Conservation (phyloP, 2,797 vertebrate genomes). For the Dermochelys coriacea region DNA sequence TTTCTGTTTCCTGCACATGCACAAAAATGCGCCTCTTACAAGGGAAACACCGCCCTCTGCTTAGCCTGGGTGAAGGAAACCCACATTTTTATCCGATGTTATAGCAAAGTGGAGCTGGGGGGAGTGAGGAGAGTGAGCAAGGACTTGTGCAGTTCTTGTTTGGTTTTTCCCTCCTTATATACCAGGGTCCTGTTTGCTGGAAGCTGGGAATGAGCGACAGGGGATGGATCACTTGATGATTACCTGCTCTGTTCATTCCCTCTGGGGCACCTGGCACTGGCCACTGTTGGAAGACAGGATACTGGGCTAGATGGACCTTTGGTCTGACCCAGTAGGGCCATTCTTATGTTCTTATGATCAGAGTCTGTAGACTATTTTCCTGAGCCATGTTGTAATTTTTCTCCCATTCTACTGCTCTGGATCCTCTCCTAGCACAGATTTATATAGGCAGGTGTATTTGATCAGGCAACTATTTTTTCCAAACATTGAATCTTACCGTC, state of each 20-base stretch:
- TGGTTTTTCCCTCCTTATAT: not conserved
- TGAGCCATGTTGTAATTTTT: not conserved
- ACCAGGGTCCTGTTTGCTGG: not conserved
- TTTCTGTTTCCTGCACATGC: not conserved
- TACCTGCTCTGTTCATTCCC: too few species aligned
- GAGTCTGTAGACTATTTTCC: not conserved
- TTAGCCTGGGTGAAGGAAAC: not conserved
- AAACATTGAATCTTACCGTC: accelerated
- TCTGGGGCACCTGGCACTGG: too few species aligned
- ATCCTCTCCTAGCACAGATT: not conserved
- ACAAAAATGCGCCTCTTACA: not conserved
- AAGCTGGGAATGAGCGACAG: too few species aligned
- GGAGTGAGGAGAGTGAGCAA: not conserved
- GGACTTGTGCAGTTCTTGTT: not conserved
- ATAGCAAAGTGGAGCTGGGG: not conserved
- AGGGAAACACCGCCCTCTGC: not conserved
- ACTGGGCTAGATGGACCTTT: too few species aligned
- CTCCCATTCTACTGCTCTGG: not conserved
- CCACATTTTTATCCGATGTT: not conserved
- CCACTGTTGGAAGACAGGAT: too few species aligned
- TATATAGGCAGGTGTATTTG: not conserved
- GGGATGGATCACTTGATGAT: too few species aligned
- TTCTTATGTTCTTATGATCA: not conserved
- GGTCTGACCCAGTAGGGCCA: too few species aligned
- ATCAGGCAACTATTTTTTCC: not conserved